Conservation (phyloP, 2,888 invertebrate genomes). For the Spicauda simplicius region DNA sequence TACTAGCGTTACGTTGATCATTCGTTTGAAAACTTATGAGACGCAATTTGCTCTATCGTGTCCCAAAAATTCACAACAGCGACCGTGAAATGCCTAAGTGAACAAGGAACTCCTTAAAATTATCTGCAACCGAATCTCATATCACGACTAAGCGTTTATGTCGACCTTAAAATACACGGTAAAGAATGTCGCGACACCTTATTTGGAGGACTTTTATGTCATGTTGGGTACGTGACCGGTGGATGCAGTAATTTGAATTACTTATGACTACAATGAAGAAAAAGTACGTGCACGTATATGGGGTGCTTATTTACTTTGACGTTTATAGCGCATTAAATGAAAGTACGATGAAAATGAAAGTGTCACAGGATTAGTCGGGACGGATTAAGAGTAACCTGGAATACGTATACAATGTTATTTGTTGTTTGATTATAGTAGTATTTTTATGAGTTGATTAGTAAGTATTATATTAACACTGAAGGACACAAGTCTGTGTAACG, state of each 20-base stretch:
- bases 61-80: not conserved
- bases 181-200: conserved; percentile 48
- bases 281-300: not conserved
- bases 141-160: conserved; percentile 30
- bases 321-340: conserved; percentile 15
- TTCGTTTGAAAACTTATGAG: too few species aligned
- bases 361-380: conserved; percentile 10
- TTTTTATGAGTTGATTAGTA: too few species aligned
- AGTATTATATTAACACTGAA: too few species aligned
- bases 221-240: conserved; percentile 45
- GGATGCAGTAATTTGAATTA: conserved; percentile 40
- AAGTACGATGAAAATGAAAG: conserved; percentile 26
- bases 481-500: too few species aligned
- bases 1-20: too few species aligned
- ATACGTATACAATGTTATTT: conserved; percentile 7
- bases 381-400: conserved; percentile 7
- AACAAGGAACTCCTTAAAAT: conserved; percentile 12
- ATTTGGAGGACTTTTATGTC: conserved; percentile 43
- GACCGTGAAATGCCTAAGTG: not conserved
- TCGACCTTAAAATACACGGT: conserved; percentile 39
- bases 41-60: not conserved
- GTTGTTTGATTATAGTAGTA: conserved; percentile 8
- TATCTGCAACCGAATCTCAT: conserved; percentile 24
- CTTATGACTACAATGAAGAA: not conserved
- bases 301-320: conserved; percentile 7